Conservation (phyloP, 1,140 invertebrate genomes). For the Meloidogyne chitwoodi region DNA sequence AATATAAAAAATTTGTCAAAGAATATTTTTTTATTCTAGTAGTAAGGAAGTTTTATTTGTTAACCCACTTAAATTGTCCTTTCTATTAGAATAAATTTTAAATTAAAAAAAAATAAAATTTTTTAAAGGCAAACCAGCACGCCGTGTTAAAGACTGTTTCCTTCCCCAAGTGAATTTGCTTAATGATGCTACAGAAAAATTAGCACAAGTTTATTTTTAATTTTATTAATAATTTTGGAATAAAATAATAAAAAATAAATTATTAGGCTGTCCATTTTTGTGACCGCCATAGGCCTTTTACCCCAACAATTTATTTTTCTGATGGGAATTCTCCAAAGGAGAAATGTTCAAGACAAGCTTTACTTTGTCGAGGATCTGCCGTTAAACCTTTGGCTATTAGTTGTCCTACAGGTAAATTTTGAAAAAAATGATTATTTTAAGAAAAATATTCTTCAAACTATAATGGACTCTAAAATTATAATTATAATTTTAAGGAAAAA, state of each 20-base stretch:
- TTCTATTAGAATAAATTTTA: background rate
- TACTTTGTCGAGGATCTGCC: constrained; percentile 15
- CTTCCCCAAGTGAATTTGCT: constrained; percentile 16
- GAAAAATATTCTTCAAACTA: no score
- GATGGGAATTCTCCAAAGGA: background rate
- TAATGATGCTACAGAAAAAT: constrained; percentile 27
- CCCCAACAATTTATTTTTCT: constrained; percentile 13
- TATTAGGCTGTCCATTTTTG: constrained; percentile 12
- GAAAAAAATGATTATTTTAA: no score
- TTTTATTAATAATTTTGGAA: background rate
- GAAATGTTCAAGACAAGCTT: constrained; percentile 18
- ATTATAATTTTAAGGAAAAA: constrained; percentile 1
- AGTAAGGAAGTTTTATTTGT: background rate
- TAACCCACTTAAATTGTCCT: no score
- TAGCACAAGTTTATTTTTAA: constrained; percentile 18
- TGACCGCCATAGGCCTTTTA: constrained; percentile 11
- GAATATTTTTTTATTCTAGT: background rate
- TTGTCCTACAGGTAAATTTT: constrained; percentile 6
- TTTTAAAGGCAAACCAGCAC: constrained; percentile 1
- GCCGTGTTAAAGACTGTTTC: constrained; percentile 7
- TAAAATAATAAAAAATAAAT: background rate
- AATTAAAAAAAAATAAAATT: background rate
- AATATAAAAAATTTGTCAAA: no score
- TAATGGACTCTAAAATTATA: background rate
- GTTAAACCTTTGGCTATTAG: constrained; percentile 12